Percentiles rank a stretch among this genome's conserved stretches.
phyloP scores from a whole-genome alignment of 2,888 invertebrate species.

The Sepiola atlantica region DNA sequence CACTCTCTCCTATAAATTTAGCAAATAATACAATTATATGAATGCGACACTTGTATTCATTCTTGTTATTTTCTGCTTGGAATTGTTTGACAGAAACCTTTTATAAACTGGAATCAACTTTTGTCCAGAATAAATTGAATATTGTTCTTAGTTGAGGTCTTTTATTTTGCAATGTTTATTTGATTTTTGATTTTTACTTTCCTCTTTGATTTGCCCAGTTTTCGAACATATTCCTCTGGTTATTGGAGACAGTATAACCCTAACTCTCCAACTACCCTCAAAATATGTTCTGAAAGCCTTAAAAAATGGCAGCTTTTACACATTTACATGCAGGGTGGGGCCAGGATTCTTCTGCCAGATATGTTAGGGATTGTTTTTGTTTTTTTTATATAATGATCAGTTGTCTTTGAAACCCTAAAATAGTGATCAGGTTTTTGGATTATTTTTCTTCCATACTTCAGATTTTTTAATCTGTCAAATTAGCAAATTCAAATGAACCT shows the following conservation, averaged over 20 bases:
- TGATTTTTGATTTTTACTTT: not conserved
- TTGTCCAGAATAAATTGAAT: not conserved
- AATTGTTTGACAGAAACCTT: constrained; percentile 18
- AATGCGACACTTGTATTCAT: not conserved
- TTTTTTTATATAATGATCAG: not conserved
- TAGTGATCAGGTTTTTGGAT: not conserved
- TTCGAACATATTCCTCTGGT: not conserved
- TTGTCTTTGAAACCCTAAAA: not conserved
- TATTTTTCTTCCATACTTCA: not conserved
- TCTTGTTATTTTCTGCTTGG: not conserved
- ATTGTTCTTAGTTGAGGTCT: not conserved
- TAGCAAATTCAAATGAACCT: not conserved
- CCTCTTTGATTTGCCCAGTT: not conserved
- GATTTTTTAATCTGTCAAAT: not conserved
- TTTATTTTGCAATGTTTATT: not conserved
- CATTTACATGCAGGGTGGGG: not conserved
- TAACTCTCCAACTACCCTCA: not conserved
- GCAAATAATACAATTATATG: no score
- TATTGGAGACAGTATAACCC: not conserved
- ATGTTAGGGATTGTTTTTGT: not conserved
- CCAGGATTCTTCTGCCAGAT: not conserved
- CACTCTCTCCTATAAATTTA: no score
- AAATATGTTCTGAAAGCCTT: not conserved
- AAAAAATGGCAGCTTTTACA: constrained; percentile 4
- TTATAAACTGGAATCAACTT: not conserved